Evolutionary conservation across 2,113 vertebrate genomes (phyloP).

Genomic region (Ploceus nigricollis): DNA sequence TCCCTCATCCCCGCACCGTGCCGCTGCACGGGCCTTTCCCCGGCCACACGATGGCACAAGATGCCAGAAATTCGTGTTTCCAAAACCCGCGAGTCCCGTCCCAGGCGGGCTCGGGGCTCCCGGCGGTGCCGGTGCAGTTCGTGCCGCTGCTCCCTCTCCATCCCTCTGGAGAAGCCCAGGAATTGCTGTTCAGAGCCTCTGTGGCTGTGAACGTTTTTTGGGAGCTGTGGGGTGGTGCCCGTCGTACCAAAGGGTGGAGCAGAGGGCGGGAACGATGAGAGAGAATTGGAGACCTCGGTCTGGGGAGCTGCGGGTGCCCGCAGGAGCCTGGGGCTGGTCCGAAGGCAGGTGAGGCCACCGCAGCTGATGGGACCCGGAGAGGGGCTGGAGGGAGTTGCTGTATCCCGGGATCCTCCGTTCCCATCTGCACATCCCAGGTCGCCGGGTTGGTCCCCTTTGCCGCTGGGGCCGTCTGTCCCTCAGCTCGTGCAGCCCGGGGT

Average conservation of each 20-base stretch:
- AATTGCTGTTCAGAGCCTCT: accelerated
- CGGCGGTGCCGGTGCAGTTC: accelerated
- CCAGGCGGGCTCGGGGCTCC: accelerated
- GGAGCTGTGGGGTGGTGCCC: neutral
- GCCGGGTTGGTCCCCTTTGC: neutral
- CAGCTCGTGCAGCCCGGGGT: neutral
- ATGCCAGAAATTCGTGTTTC: accelerated
- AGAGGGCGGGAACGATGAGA: neutral
- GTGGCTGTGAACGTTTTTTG: accelerated
- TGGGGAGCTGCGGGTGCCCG: neutral
- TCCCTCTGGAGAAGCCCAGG: accelerated
- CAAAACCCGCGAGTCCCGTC: accelerated
- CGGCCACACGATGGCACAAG: neutral
- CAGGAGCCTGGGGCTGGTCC: neutral
- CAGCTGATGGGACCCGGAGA: neutral
- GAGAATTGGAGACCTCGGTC: accelerated
- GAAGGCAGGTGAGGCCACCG: neutral
- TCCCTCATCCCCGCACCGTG: accelerated
- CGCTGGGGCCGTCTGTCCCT: neutral
- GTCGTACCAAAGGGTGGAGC: accelerated
- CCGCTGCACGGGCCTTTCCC: neutral
- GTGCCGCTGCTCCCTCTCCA: accelerated
- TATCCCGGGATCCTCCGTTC: neutral
- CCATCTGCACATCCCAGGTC: neutral
- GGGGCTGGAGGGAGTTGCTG: neutral